These are phyloP conservation scores for Gymnopithys bicolor DNA, from an alignment of 2,797 vertebrate species.

Conservation along the genomic window DNA sequence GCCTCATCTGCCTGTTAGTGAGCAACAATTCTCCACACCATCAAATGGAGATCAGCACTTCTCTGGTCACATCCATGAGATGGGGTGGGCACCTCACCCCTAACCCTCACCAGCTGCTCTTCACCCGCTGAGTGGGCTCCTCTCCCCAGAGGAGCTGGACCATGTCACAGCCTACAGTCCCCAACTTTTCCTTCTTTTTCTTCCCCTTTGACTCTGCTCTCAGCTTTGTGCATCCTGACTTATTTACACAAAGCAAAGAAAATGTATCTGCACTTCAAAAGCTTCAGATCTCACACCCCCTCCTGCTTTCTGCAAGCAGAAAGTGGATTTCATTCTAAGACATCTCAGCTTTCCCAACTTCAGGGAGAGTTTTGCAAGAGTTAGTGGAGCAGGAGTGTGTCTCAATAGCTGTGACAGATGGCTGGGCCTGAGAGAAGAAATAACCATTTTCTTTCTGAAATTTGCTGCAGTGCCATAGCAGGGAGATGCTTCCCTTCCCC, in stretches of 20 bases:
- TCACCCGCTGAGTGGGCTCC: not conserved
- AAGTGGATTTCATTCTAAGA: not conserved
- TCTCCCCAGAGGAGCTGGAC: not conserved
- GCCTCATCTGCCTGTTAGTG: not conserved
- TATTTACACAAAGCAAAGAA: not conserved
- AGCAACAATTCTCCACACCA: not conserved
- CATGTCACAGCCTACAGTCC: fast-evolving
- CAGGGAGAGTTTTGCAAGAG: not conserved
- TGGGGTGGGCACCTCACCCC: not conserved
- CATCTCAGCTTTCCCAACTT: not conserved
- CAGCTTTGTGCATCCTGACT: not conserved
- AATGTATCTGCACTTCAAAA: not conserved
- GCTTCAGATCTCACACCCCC: not conserved
- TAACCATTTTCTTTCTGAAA: slow-evolving; percentile 19
- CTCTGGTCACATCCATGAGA: fast-evolving
- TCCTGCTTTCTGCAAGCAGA: not conserved
- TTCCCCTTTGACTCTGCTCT: not conserved
- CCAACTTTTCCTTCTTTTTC: not conserved
- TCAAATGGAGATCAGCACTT: not conserved
- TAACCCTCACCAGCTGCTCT: not conserved
- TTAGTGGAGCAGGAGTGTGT: not conserved
- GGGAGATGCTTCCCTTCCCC: not conserved
- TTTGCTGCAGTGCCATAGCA: not conserved
- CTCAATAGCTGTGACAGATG: not conserved
- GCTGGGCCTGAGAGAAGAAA: slow-evolving; percentile 23